Conservation (phyloP, 2,797 vertebrate species). For the Melanogrammus aeglefinus region DNA sequence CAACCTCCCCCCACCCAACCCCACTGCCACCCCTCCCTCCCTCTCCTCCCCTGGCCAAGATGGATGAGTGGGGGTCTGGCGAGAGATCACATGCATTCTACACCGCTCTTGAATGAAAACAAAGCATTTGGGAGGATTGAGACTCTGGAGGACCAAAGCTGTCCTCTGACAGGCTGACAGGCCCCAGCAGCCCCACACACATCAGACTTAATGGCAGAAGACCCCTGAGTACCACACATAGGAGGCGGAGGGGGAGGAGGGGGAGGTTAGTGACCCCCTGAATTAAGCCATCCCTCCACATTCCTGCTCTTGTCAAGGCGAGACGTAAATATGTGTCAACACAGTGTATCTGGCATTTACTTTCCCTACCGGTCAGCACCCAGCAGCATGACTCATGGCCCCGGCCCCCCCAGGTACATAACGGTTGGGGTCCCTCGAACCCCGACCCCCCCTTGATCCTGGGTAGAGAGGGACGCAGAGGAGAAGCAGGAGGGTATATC, state of each 20-base stretch:
- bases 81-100: conserved; percentile 72
- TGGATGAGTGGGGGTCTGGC: conserved; percentile 68
- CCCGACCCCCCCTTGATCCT: too few species aligned
- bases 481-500: conserved; percentile 63
- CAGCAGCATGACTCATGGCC: neutral
- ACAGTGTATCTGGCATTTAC: conserved; percentile 47
- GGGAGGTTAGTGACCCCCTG: conserved; percentile 33
- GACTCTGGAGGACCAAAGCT: conserved; percentile 50
- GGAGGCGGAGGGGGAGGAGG: conserved; percentile 2
- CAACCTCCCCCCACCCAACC: conserved; percentile 58
- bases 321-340: conserved; percentile 68
- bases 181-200: conserved; percentile 57
- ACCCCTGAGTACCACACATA: conserved; percentile 48
- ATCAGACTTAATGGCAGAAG: conserved; percentile 52
- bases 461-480: too few species aligned
- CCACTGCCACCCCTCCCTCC: conserved; percentile 42
- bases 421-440: conserved; percentile 53
- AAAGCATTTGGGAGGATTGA: conserved; percentile 65
- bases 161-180: conserved; percentile 71
- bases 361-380: conserved; percentile 50
- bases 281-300: conserved; percentile 53
- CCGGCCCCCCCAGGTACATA: neutral
- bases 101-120: conserved; percentile 71
- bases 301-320: conserved; percentile 62
- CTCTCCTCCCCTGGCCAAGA: conserved; percentile 61